Evolutionary conservation across 2,888 invertebrate species (phyloP).

Genomic region (Synanthedon formicaeformis): DNA sequence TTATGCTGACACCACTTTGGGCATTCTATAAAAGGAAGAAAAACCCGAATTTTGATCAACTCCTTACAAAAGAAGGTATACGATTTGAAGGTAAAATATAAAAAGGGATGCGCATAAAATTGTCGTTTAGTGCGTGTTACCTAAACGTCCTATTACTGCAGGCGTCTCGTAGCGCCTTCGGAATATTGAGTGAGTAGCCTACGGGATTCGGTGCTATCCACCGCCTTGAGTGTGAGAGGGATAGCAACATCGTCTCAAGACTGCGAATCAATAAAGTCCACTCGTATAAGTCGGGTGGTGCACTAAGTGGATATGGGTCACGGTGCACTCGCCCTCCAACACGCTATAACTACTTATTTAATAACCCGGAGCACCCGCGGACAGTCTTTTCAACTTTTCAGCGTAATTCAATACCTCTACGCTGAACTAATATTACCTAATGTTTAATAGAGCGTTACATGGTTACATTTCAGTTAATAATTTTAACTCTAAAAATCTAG

Average conservation of each 20-base stretch:
- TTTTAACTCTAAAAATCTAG: too few relatives aligned
- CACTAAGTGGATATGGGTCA: slow-evolving; percentile 63
- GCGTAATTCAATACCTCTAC: too few relatives aligned
- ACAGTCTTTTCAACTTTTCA: background rate
- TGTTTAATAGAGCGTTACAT: too few relatives aligned
- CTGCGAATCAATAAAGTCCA: slow-evolving; percentile 72
- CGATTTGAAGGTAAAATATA: slow-evolving; percentile 13
- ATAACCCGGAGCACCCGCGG: slow-evolving; percentile 36
- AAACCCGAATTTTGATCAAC: too few relatives aligned
- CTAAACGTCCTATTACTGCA: slow-evolving; percentile 49
- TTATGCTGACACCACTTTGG: too few relatives aligned
- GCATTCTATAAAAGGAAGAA: too few relatives aligned
- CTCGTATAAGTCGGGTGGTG: slow-evolving; percentile 62
- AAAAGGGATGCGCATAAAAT: slow-evolving; percentile 27
- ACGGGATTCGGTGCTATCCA: slow-evolving; percentile 21
- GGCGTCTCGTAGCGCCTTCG: slow-evolving; percentile 39
- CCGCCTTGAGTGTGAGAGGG: slow-evolving; percentile 39
- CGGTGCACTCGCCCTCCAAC: slow-evolving; percentile 43
- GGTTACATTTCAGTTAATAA: too few relatives aligned
- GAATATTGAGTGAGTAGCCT: slow-evolving; percentile 66
- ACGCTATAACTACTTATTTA: slow-evolving; percentile 31
- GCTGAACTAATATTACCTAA: too few relatives aligned
- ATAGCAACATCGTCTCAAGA: slow-evolving; percentile 61
- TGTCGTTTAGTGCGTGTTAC: slow-evolving; percentile 41
- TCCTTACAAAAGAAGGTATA: background rate